Base-by-base conservation (phyloP, 2,888 invertebrate genomes). In the Stictocephala bisonia region DNA sequence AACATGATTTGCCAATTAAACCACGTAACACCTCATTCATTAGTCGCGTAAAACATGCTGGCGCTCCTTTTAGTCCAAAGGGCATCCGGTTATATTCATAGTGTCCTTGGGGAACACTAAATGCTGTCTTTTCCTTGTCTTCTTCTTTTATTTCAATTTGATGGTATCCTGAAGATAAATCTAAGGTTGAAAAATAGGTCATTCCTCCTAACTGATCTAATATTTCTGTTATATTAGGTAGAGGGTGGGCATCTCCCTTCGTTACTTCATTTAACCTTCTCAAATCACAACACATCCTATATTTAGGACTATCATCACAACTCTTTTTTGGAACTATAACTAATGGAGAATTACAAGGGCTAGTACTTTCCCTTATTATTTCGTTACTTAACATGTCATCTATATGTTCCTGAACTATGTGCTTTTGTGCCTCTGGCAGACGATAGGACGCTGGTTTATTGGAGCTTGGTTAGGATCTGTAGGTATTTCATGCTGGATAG, bases 141-240 rank as follows among this genome's bases (percentile, higher is more conserved):
- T 48, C 41, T 51, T 72, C 66, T 6, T 29, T 29, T 9, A 72
- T 22, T 27, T 56, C 15, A 13, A 72, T 72, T 66, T 72, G 72
- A 31, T 53, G 53, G 27, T 40, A 72, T 11, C 72, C 72, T 9
- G 22, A n/a, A 2, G 44, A 27, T 40, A 72, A 50, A 26, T 72
- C 72, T 1, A 72, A 18, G 1, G 48, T 41, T 22, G 72, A 22
- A 27, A 41, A 71, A 15, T 27, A 41, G 15, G 26, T 58, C 13
- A n/a, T 31, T 18, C 48, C 48, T n/a, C 71, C 71, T 44, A 71
- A 29, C 6, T n/a, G 24, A 40, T 70, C 51, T 13, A 70, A 40
- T 13, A 40, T 56, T 3, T 56, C 70, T n/a, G 29, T 22, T 0
- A 53, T 56, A 7, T 35, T 29, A 1, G 56, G 53, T n/a, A 70